These are phyloP conservation scores for Montipora cactus DNA, from an alignment of 64 coral and sea anemone genomes.

Conservation along the genomic window DNA sequence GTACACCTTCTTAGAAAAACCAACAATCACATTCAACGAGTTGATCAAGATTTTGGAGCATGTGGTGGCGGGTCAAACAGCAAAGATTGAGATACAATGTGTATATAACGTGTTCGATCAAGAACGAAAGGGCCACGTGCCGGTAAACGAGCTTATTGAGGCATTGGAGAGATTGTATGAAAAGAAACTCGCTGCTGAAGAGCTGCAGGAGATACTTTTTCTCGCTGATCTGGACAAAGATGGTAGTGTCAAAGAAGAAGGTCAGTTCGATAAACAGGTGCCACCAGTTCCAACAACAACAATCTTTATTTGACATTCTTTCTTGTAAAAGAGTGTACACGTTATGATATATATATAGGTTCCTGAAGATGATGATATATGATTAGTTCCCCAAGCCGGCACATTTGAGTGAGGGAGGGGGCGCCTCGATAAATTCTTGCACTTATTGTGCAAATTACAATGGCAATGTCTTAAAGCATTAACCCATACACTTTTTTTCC, in stretches of 20 bases:
- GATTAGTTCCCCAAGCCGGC: too few species aligned
- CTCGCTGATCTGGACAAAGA: background rate
- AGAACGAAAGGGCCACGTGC: constrained; percentile 2
- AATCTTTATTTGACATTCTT: too few species aligned
- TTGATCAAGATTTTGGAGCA: constrained; percentile 22
- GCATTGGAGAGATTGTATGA: constrained; percentile 14
- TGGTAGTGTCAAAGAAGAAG: background rate
- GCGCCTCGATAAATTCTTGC: too few species aligned
- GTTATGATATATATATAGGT: too few species aligned
- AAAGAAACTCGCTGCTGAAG: background rate
- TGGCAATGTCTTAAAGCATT: too few species aligned
- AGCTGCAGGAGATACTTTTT: background rate
- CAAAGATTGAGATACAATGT: background rate
- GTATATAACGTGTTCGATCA: constrained; percentile 33
- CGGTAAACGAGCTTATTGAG: background rate
- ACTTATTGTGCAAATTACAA: too few species aligned
- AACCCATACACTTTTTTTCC: too few species aligned
- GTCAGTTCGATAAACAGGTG: background rate
- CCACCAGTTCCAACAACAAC: too few species aligned
- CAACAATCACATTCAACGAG: constrained; percentile 3
- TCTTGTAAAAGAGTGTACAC: too few species aligned
- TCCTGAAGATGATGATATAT: too few species aligned
- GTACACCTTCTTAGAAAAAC: background rate
- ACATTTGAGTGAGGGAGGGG: too few species aligned
- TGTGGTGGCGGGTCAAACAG: background rate